Evolutionary conservation across 1,140 invertebrate species (phyloP).

Genomic region (Delia radicum): DNA sequence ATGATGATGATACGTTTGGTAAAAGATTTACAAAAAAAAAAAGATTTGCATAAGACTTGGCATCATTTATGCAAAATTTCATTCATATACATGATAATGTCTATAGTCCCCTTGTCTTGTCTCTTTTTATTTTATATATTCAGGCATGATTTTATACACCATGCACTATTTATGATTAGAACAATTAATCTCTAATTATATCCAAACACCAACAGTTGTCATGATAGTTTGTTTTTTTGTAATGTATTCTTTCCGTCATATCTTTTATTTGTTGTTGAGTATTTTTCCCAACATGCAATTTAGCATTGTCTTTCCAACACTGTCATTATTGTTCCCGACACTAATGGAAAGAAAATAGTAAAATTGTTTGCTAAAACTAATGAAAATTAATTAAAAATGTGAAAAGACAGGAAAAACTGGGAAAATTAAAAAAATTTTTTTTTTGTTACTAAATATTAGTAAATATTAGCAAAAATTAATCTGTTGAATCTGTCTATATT

Average conservation of each 20-base stretch:
- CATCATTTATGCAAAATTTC: not conserved
- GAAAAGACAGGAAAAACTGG: no score
- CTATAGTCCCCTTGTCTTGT: not conserved
- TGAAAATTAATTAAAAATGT: no score
- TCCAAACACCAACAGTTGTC: not conserved
- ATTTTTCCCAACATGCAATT: not conserved
- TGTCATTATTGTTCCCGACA: no score
- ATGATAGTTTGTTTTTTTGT: not conserved
- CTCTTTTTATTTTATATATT: not conserved
- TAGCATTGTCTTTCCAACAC: not conserved
- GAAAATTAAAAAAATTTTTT: no score
- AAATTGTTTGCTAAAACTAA: no score
- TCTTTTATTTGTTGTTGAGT: not conserved
- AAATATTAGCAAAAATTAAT: no score
- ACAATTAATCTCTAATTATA: conserved; percentile 17
- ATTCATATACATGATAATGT: not conserved
- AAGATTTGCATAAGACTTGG: not conserved
- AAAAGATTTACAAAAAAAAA: not conserved
- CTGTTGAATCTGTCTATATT: no score
- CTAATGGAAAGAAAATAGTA: no score
- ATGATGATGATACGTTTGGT: not conserved
- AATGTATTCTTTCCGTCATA: conserved; percentile 3
- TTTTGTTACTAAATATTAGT: no score
- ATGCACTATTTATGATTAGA: conserved; percentile 17
- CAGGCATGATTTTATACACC: not conserved